Conservation (phyloP, 2,888 invertebrate genomes). For the Trichacis sp. region DNA sequence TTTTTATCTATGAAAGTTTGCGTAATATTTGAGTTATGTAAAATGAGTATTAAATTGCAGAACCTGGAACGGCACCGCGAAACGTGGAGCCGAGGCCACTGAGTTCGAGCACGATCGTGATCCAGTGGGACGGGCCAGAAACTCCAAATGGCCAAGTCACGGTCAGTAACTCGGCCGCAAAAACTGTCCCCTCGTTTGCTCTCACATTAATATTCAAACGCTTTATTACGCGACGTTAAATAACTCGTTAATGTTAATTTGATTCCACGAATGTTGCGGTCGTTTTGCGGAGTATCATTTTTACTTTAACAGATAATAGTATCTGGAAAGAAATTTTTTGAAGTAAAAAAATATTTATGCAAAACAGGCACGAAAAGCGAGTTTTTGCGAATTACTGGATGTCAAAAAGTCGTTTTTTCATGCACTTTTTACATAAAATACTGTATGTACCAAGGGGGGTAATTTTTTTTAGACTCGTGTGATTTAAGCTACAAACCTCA, state of each 20-base stretch:
- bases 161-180: slow-evolving; percentile 74
- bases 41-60: slow-evolving; percentile 70
- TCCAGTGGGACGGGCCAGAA: slow-evolving; percentile 98
- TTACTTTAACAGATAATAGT: too few species aligned
- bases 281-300: not conserved
- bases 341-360: too few species aligned
- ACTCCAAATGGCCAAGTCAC: slow-evolving; percentile 97
- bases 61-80: slow-evolving; percentile 94
- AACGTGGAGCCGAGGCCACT: slow-evolving; percentile 94
- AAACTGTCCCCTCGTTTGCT: not conserved
- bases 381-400: too few species aligned
- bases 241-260: slow-evolving; percentile 8
- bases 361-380: too few species aligned
- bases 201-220: not conserved
- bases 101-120: slow-evolving; percentile 95
- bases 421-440: too few species aligned
- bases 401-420: too few species aligned
- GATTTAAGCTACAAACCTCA: too few species aligned
- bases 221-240: not conserved
- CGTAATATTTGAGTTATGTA: not conserved
- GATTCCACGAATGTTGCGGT: slow-evolving; percentile 14
- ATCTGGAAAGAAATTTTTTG: too few species aligned
- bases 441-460: too few species aligned
- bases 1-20: not conserved
- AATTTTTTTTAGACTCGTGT: too few species aligned